Evolutionary conservation across 2,113 vertebrate species (phyloP).

Genomic region (Ciconia stormi): DNA sequence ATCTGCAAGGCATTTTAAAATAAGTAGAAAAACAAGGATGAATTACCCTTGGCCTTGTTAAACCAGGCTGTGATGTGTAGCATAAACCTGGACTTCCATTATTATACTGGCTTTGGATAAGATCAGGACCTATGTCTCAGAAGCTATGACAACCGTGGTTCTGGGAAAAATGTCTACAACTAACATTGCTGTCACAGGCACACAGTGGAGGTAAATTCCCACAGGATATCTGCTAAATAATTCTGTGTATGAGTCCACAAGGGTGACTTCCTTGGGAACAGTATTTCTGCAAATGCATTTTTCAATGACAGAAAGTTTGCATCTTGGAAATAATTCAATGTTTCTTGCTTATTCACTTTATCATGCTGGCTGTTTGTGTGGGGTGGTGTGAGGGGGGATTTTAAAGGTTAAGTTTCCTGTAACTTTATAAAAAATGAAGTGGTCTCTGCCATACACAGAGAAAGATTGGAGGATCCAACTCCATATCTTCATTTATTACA

Average conservation of each 20-base stretch:
- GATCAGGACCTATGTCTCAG: not conserved
- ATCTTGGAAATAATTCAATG: not conserved
- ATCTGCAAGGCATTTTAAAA: not conserved
- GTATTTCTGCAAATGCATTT: not conserved
- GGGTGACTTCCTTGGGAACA: not conserved
- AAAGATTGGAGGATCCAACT: not conserved
- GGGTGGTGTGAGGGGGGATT: rapidly evolving
- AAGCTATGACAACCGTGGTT: not conserved
- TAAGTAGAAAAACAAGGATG: not conserved
- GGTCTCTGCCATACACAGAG: not conserved
- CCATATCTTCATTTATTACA: not conserved
- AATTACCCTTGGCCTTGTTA: not conserved
- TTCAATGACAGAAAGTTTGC: not conserved
- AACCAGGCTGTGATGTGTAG: not conserved
- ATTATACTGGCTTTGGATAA: not conserved
- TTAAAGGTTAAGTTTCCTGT: not conserved
- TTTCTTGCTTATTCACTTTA: not conserved
- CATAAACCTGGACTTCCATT: not conserved
- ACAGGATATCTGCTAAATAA: not conserved
- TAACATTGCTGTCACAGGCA: not conserved
- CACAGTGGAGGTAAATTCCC: not conserved
- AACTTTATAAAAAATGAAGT: not conserved
- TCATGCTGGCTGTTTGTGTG: rapidly evolving
- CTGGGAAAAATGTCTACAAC: not conserved
- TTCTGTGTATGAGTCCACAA: not conserved